These are phyloP conservation scores for Fistularia tabacaria DNA, from an alignment of 2,797 vertebrate genomes.

Conservation along the genomic window DNA sequence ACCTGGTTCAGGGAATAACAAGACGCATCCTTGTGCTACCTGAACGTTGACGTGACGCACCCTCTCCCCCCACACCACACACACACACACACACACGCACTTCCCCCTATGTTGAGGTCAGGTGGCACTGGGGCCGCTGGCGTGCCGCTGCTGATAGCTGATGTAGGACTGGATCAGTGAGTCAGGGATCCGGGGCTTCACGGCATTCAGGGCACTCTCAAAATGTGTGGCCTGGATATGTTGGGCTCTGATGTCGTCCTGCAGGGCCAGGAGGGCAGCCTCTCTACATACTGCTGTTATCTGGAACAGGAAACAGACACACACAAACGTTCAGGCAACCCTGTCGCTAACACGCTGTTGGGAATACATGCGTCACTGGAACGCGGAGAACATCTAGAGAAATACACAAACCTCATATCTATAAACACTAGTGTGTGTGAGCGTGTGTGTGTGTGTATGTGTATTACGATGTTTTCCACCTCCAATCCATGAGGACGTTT, in stretches of 20 bases:
- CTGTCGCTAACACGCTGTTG: too few species aligned
- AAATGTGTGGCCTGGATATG: conserved; percentile 79
- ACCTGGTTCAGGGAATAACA: too few species aligned
- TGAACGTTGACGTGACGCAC: not conserved
- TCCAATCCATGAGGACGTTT: too few species aligned
- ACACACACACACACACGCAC: not conserved
- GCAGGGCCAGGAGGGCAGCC: conserved; percentile 85
- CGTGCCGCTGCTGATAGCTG: conserved; percentile 82
- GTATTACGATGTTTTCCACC: too few species aligned
- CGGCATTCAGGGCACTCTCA: conserved; percentile 73
- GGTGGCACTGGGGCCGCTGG: conserved; percentile 25
- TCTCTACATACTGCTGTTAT: conserved; percentile 91
- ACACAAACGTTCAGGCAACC: not conserved
- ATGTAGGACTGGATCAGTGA: conserved; percentile 84
- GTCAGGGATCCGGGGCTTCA: conserved; percentile 87
- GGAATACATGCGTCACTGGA: too few species aligned
- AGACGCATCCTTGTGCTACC: not conserved
- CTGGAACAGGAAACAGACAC: conserved; percentile 76
- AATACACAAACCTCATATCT: too few species aligned
- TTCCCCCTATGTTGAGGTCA: not conserved
- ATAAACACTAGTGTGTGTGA: too few species aligned
- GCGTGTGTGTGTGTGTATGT: too few species aligned
- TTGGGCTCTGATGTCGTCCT: conserved; percentile 81
- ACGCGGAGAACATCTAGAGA: too few species aligned
- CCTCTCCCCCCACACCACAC: not conserved